These are phyloP conservation scores for Tragelaphus scriptus DNA, from an alignment of 2,113 vertebrate genomes.

Conservation along the genomic window DNA sequence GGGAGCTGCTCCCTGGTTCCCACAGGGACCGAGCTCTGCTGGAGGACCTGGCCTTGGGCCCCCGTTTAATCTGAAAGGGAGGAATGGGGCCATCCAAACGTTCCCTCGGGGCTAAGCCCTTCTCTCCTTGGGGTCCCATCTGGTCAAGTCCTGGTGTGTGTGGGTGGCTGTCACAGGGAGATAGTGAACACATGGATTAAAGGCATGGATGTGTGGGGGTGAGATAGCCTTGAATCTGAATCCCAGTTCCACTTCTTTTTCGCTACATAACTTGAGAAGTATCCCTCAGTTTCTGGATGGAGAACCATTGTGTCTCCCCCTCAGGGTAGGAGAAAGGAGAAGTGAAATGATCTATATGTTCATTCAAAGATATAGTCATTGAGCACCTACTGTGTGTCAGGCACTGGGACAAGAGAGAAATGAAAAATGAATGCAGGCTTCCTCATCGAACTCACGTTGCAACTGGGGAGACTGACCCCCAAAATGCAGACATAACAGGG, in stretches of 20 bases:
- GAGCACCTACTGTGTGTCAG: not conserved
- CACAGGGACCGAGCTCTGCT: not conserved
- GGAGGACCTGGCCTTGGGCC: not conserved
- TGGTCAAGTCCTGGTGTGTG: not conserved
- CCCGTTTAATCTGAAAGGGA: not conserved
- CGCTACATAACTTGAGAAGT: not conserved
- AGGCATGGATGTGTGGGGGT: not conserved
- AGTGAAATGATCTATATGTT: not conserved
- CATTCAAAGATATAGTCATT: not conserved
- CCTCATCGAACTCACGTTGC: not conserved
- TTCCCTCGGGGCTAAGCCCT: not conserved
- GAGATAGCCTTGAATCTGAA: not conserved
- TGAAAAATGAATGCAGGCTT: not conserved
- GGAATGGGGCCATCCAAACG: fast-evolving
- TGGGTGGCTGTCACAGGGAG: not conserved
- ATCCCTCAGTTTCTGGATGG: not conserved
- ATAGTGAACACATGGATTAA: not conserved
- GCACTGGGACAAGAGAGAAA: not conserved
- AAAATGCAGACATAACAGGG: not conserved
- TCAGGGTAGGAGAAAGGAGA: not conserved
- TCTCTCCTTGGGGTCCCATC: not conserved
- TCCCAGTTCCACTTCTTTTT: not conserved
- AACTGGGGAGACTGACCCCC: not conserved
- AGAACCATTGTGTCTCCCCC: not conserved
- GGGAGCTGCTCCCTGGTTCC: not conserved